These are phyloP conservation scores for Rhincodon typus DNA, from an alignment of 2,797 vertebrate genomes.

Conservation along the genomic window DNA sequence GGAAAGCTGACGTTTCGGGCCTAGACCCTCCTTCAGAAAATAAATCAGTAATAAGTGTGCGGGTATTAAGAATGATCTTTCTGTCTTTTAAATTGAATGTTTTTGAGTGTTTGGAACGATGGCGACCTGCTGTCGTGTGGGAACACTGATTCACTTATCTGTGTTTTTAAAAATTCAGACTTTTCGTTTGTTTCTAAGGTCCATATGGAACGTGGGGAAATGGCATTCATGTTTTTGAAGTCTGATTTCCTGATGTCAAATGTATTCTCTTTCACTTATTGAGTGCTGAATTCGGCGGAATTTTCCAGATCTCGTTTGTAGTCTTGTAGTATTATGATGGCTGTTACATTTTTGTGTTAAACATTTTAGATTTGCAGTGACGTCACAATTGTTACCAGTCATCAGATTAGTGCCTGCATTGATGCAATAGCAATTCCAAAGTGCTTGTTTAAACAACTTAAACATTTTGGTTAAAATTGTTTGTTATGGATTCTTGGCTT, in stretches of 20 bases:
- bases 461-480: neutral
- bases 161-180: neutral
- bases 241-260: neutral
- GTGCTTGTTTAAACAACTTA: neutral
- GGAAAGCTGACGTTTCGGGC: too few species aligned
- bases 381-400: constrained; percentile 5
- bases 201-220: neutral
- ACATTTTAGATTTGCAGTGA: neutral
- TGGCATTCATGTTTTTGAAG: neutral
- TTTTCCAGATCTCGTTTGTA: neutral
- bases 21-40: too few species aligned
- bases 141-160: neutral
- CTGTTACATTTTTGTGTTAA: neutral
- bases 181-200: neutral
- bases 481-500: neutral
- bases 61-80: neutral
- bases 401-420: neutral
- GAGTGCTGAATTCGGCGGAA: neutral
- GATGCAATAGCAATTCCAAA: neutral
- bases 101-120: neutral
- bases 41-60: neutral
- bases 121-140: neutral
- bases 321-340: neutral
- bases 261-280: neutral
- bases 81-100: neutral